These are phyloP conservation scores for Ellobium chinense DNA, from an alignment of 2,888 invertebrate species.

Conservation along the genomic window DNA sequence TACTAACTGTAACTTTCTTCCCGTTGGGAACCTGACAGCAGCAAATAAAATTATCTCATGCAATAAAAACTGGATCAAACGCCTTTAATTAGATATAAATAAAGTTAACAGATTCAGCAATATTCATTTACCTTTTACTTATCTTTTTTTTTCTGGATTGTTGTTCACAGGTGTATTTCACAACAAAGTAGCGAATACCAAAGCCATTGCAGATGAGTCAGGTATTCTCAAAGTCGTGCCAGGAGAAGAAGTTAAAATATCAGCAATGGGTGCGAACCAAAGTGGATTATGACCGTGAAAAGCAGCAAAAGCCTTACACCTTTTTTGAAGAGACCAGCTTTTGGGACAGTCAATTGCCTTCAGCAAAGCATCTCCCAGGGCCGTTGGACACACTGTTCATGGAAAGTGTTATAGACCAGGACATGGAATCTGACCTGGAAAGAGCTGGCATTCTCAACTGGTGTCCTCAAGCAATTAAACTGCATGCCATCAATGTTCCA, in stretches of 20 bases:
- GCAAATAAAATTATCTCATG: too few species aligned
- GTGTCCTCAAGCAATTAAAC: slow-evolving; percentile 59
- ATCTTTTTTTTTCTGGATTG: background rate
- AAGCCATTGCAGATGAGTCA: background rate
- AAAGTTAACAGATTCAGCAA: too few species aligned
- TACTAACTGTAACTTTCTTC: too few species aligned
- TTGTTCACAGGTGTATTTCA: background rate
- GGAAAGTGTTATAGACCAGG: slow-evolving; percentile 56
- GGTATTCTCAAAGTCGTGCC: background rate
- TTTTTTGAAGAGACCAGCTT: slow-evolving; percentile 22
- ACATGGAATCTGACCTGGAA: slow-evolving; percentile 65
- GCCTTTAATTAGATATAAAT: too few species aligned
- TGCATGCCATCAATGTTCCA: slow-evolving; percentile 65
- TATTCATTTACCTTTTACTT: too few species aligned
- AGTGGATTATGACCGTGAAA: slow-evolving; percentile 6
- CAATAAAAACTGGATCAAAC: too few species aligned
- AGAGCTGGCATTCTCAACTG: slow-evolving; percentile 66
- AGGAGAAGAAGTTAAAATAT: background rate
- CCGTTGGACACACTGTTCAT: background rate
- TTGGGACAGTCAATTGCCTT: slow-evolving; percentile 6
- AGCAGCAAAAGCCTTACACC: background rate
- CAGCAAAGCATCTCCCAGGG: background rate
- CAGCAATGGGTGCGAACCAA: slow-evolving; percentile 4
- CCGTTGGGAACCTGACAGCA: too few species aligned
- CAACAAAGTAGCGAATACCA: background rate